Evolutionary conservation across 1,140 invertebrate species (phyloP).

Genomic region (Drosophila sulfurigaster): DNA sequence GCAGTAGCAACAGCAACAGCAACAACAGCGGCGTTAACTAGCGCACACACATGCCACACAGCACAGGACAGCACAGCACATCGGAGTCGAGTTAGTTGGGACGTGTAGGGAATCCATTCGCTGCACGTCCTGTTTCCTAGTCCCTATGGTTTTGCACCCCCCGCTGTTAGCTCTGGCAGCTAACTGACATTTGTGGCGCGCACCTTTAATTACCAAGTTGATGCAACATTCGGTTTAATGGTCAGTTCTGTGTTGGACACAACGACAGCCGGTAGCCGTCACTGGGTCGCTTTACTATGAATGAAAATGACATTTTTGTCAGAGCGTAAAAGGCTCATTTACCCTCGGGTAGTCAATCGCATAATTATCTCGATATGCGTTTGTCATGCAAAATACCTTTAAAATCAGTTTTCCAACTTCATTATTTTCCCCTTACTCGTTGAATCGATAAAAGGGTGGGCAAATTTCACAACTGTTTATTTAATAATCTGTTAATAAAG

Average conservation of each 20-base stretch:
- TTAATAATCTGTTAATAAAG: not conserved
- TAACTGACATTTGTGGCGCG: conserved; percentile 60
- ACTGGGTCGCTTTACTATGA: not conserved
- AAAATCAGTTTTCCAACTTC: conserved; percentile 3
- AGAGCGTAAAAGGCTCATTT: conserved; percentile 6
- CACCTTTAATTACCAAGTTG: conserved; percentile 75
- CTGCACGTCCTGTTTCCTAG: conserved; percentile 27
- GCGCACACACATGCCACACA: conserved; percentile 13
- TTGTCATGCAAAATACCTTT: conserved; percentile 5
- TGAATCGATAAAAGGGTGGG: not conserved
- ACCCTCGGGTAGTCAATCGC: not conserved
- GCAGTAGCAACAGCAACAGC: not conserved
- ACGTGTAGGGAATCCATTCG: conserved; percentile 1
- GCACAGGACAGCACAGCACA: not conserved
- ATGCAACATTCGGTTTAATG: conserved; percentile 75
- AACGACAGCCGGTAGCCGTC: too few relatives aligned
- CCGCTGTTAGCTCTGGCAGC: conserved; percentile 33
- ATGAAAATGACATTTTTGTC: conserved; percentile 27
- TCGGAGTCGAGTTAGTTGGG: not conserved
- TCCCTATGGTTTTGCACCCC: conserved; percentile 15
- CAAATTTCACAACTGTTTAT: not conserved
- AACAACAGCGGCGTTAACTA: conserved; percentile 68
- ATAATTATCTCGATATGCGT: conserved; percentile 2
- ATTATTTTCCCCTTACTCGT: not conserved
- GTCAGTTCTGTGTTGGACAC: conserved; percentile 37